These are phyloP conservation scores for Orbicella faveolata DNA, from an alignment of 64 coral and sea anemone species.

Conservation along the genomic window DNA sequence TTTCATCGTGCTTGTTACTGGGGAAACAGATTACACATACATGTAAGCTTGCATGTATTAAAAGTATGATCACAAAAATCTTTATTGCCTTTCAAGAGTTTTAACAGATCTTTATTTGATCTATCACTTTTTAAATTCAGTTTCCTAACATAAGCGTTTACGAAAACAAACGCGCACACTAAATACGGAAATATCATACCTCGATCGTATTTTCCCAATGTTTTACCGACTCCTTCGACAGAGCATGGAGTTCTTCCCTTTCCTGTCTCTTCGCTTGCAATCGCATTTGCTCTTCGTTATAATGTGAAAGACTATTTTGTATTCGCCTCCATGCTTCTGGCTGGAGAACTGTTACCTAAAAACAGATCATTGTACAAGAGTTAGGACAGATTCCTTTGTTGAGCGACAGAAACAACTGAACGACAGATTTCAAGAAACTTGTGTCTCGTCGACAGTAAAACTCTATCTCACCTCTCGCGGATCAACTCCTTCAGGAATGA, in stretches of 20 bases:
- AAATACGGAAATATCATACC: slow-evolving; percentile 4
- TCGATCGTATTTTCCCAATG: slow-evolving; percentile 99
- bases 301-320: slow-evolving; percentile 86
- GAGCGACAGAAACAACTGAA: not conserved
- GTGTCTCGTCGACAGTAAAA: not conserved
- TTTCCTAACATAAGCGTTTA: not conserved
- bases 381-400: not conserved
- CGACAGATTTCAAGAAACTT: not conserved
- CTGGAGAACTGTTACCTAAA: slow-evolving; percentile 89
- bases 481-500: slow-evolving; percentile 60
- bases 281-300: slow-evolving; percentile 90
- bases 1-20: no score
- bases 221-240: slow-evolving; percentile 85
- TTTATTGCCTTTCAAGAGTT: no score
- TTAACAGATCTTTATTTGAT: no score
- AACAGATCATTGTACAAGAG: not conserved
- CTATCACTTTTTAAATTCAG: not conserved
- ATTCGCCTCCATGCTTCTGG: slow-evolving; percentile 92
- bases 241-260: slow-evolving; percentile 73
- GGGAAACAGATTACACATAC: no score
- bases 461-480: slow-evolving; percentile 50
- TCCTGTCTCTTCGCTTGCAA: slow-evolving; percentile 67
- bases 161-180: not conserved
- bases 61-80: no score
- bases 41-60: no score